Conservation (phyloP, 2,888 invertebrate genomes). For the Dynastes hyllus region DNA sequence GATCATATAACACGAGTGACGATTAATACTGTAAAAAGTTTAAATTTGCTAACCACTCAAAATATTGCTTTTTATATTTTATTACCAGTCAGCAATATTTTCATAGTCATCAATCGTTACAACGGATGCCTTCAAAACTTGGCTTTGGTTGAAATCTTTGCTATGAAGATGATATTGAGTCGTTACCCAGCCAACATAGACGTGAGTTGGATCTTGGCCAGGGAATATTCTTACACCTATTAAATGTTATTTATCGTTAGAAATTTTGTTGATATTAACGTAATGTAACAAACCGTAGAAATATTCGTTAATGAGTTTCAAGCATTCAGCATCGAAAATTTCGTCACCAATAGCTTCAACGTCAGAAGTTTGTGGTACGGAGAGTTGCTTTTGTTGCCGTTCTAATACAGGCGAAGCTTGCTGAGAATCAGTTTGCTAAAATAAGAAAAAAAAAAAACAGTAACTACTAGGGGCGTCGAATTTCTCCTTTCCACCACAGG, state of each 20-base stretch:
- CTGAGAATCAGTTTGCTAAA: slow-evolving; percentile 53
- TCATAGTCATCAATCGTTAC: slow-evolving; percentile 88
- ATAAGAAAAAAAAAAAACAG: background rate
- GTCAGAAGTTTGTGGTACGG: slow-evolving; percentile 80
- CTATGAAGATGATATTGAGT: slow-evolving; percentile 96
- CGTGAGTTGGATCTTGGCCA: slow-evolving; percentile 94
- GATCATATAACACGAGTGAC: slow-evolving; percentile 98
- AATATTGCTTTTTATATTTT: slow-evolving; percentile 5
- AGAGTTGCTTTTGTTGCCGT: slow-evolving; percentile 80
- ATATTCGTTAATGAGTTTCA: slow-evolving; percentile 96
- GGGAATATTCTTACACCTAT: slow-evolving; percentile 87
- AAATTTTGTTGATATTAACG: background rate
- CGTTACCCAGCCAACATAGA: slow-evolving; percentile 99
- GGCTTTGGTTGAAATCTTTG: slow-evolving; percentile 90
- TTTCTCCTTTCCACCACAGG: too few species aligned
- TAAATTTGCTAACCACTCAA: background rate
- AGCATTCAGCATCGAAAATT: slow-evolving; percentile 89
- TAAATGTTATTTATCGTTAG: slow-evolving; percentile 24
- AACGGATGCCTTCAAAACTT: slow-evolving; percentile 88
- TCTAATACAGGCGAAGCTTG: slow-evolving; percentile 57
- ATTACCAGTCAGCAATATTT: slow-evolving; percentile 82
- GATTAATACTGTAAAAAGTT: slow-evolving; percentile 80
- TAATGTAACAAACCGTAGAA: slow-evolving; percentile 81
- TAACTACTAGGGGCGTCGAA: too few species aligned
- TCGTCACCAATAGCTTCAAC: slow-evolving; percentile 90